Base-by-base conservation (phyloP, 2,113 vertebrate genomes). In the Dipodomys ordii region DNA sequence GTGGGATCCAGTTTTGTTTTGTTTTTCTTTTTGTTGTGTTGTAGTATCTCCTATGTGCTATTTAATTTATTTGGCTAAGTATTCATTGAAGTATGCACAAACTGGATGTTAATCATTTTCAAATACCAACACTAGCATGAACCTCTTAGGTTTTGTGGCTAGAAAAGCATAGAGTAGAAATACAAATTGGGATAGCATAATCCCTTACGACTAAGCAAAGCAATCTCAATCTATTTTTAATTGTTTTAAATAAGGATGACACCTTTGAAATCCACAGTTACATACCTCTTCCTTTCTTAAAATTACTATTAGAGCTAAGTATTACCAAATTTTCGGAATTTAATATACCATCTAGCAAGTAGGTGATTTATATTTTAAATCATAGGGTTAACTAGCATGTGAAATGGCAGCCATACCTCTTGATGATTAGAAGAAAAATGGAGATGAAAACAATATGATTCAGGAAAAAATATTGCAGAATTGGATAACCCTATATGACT, bases 121-220 rank as follows among this genome's bases (percentile, higher is more conserved):
- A 81, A 65, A 84, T 76, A 23, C 76, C 87, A 85, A 68, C 22
- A 22, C 3, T 87, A 30, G 1, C 1, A 46, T 11, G 57, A 32
- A 7, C 32, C 16, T 57, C 12, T 82, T 67, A 77, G 16, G 27
- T 23, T 1, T 76, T 62, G n/a, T n/a, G 53, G 62, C 20, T 19
- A 35, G 6, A 8, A 32, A 35, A 8, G 18, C 18, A 69, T 30
- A 23, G 35, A 91, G 27, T 9, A 82, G 0, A 25, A 16, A 60
- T n/a, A 8, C 32, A 25, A 76, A 76, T 0, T n/a, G 6, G 4
- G 1, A 27, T 0, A 77, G 0, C 0, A 2, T 28, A 12, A 53
- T 0, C 74, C 39, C 13, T 69, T n/a, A 28, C 28, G 32, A 30
- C 9, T n/a, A 27, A 5, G 39, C 9, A 65, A 62, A 39, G 2